These are phyloP conservation scores for Vidua macroura DNA, from an alignment of 2,113 vertebrate genomes.

Conservation along the genomic window DNA sequence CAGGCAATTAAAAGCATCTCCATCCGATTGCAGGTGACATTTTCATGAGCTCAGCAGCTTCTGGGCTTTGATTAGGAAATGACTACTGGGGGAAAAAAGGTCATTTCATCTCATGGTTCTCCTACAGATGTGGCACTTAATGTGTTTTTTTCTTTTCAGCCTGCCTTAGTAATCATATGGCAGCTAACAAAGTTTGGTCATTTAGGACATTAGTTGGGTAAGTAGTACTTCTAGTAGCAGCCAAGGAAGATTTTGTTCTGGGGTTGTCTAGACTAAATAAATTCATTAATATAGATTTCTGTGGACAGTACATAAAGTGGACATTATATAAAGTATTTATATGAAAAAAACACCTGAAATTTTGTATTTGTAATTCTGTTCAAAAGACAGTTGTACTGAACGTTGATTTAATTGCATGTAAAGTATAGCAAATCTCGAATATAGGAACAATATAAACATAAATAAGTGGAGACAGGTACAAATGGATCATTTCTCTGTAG, in stretches of 20 bases:
- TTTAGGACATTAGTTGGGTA: not conserved
- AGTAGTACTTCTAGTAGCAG: not conserved
- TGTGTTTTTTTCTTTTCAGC: not conserved
- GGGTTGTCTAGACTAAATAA: not conserved
- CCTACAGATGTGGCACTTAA: not conserved
- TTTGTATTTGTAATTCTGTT: not conserved
- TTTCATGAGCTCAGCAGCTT: conserved; percentile 45
- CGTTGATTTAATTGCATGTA: not conserved
- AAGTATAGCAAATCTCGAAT: not conserved
- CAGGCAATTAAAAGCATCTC: conserved; percentile 4
- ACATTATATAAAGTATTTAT: not conserved
- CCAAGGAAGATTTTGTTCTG: not conserved
- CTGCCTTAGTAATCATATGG: not conserved
- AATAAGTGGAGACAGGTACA: not conserved
- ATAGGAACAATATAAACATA: not conserved
- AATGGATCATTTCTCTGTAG: not conserved
- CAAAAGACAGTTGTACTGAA: not conserved
- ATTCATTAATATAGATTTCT: not conserved
- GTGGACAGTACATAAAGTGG: not conserved
- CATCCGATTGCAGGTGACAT: not conserved
- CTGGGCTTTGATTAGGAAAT: conserved; percentile 34
- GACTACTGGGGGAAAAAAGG: not conserved
- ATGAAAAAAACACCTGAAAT: not conserved
- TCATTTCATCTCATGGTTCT: not conserved
- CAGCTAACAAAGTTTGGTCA: not conserved